Percentiles rank a stretch among this genome's conserved stretches.
These are phyloP conservation scores for Galaxea fascicularis DNA, from an alignment of 92 coral and sea anemone genomes.

Conservation along the genomic window DNA sequence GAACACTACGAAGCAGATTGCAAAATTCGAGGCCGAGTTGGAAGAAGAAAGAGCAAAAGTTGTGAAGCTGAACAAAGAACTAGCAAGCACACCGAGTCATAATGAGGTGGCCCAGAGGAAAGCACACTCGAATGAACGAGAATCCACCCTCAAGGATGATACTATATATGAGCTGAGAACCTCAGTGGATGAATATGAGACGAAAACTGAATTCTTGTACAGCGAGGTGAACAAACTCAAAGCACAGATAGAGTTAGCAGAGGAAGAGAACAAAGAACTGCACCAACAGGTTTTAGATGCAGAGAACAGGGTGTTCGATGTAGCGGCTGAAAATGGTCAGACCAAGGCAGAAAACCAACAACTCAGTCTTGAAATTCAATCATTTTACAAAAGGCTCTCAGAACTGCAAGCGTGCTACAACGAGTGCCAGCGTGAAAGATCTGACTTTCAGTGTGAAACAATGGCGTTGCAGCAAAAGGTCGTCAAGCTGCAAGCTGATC, in stretches of 20 bases:
- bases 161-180: conserved; percentile 55
- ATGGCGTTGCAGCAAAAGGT: conserved; percentile 63
- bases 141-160: conserved; percentile 54
- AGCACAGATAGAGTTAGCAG: conserved; percentile 70
- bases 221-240: conserved; percentile 69
- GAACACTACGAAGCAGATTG: conserved; percentile 63
- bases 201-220: conserved; percentile 50
- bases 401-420: conserved; percentile 73
- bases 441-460: conserved; percentile 69
- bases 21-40: conserved; percentile 64
- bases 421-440: conserved; percentile 67
- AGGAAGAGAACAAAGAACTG: conserved; percentile 69
- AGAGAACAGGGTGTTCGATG: conserved; percentile 55
- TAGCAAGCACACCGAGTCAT: conserved; percentile 57
- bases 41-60: conserved; percentile 70
- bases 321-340: conserved; percentile 58
- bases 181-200: conserved; percentile 47
- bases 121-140: conserved; percentile 66
- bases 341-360: conserved; percentile 65
- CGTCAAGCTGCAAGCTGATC: conserved; percentile 58
- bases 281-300: conserved; percentile 65
- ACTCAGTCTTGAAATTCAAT: conserved; percentile 58
- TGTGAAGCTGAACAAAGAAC: conserved; percentile 51
- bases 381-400: conserved; percentile 56
- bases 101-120: conserved; percentile 71